Evolutionary conservation across 2,888 invertebrate species (phyloP), one percentile per base, ranked within the genome.

Genomic region (Romanomermis culicivorax): DNA sequence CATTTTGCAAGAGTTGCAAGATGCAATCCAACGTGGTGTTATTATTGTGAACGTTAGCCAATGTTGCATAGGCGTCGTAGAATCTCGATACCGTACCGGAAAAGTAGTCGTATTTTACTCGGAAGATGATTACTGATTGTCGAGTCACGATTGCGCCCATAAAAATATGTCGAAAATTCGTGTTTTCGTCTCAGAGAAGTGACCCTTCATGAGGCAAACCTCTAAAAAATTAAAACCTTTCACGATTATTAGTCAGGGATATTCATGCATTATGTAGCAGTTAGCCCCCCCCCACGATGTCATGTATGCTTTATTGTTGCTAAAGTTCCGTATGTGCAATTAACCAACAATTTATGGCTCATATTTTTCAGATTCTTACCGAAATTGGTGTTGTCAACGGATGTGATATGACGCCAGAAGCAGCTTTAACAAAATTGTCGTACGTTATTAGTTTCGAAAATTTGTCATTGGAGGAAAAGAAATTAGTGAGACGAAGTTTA

Each of bases 11-110:
- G 82, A 78, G 58, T 71, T 93, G 11, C 73, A 74, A 29, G 74
- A 74, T 0, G 88, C 88, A 0, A 75, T 80, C 0, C 70, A 77
- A 11, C 73, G 82, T n/a, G 85, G 85, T 0, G 79, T 91, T 1
- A 78, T 95, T 42, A 78, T 91, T 30, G 78, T 95, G 1, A 93
- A 91, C 70, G 83, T 85, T 60, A 86, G 89, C 0, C 93, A 95
- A 68, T 93, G 93, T 66, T 71, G 77, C 0, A 79, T 78, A 52
- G 95, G 93, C 1, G 74, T 80, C 1, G 91, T 95, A 0, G 75
- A 78, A 1, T 75, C 80, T 4, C 74, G 80, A 1, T 95, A 95
- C 66, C 84, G 84, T 65, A 81, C 11, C 86, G 53, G 91, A 88
- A 54, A 78, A 81, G 72, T n/a, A 48, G 4, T 7, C 48, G 7